These are phyloP conservation scores for Drosophila lacicola DNA, from an alignment of 2,888 invertebrate species.

Conservation along the genomic window DNA sequence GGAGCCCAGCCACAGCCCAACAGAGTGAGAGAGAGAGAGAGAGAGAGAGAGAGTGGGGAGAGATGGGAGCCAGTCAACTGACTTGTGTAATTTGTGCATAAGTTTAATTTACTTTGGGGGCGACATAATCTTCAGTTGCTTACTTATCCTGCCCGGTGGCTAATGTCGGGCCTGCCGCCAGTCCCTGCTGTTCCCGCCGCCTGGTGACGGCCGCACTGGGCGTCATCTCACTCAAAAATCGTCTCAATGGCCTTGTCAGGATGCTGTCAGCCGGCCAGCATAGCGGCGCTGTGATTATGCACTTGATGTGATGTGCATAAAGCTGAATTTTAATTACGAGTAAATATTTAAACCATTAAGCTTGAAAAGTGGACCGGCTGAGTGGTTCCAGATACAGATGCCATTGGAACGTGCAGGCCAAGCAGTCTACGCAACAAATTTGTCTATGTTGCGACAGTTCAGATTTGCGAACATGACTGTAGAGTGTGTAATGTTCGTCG, in stretches of 20 bases:
- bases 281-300: constrained; percentile 66
- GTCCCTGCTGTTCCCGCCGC: constrained; percentile 2
- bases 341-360: constrained; percentile 77
- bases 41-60: neutral
- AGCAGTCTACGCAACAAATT: too few species aligned
- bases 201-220: constrained; percentile 54
- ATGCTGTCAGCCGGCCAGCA: constrained; percentile 35
- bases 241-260: constrained; percentile 76
- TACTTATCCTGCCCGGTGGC: constrained; percentile 54
- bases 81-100: constrained; percentile 80
- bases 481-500: too few species aligned
- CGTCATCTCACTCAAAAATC: constrained; percentile 53
- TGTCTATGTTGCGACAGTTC: neutral
- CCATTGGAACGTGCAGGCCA: too few species aligned
- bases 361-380: constrained; percentile 38
- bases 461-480: neutral
- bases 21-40: neutral
- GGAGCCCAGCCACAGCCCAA: constrained; percentile 33
- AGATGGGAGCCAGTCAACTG: constrained; percentile 56
- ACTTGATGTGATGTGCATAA: constrained; percentile 77
- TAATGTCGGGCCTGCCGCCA: constrained; percentile 21
- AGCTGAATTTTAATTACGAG: constrained; percentile 79
- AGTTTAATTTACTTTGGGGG: constrained; percentile 79
- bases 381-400: constrained; percentile 5
- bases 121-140: constrained; percentile 76